phyloP scores from a whole-genome alignment of 1,140 invertebrate genomes.

The Drosophila punjabiensis region DNA sequence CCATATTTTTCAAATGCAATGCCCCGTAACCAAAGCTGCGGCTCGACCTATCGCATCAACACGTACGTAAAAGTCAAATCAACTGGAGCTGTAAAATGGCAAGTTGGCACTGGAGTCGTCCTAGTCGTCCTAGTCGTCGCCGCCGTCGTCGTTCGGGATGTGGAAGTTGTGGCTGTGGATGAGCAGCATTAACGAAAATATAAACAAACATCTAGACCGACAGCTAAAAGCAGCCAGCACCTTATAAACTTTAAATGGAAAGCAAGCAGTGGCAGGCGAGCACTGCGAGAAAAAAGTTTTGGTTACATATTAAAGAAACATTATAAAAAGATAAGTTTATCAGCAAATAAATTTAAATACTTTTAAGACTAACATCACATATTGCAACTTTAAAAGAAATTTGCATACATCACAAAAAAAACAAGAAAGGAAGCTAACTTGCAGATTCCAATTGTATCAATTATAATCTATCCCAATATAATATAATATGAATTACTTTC shows the following conservation, averaged over 20 bases:
- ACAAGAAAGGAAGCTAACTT: too few species aligned
- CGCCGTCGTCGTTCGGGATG: conserved; percentile 5
- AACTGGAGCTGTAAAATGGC: conserved; percentile 52
- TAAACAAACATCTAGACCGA: conserved; percentile 73
- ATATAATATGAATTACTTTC: too few species aligned
- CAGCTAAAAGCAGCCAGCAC: conserved; percentile 76
- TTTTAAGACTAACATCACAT: too few species aligned
- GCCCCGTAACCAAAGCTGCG: conserved; percentile 63
- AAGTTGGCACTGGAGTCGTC: conserved; percentile 4
- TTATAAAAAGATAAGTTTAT: too few species aligned
- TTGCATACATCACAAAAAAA: too few species aligned
- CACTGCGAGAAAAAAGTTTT: neutral
- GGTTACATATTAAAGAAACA: neutral
- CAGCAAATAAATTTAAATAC: too few species aligned
- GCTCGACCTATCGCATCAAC: conserved; percentile 60
- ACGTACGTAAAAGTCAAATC: conserved; percentile 77
- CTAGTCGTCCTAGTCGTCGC: neutral
- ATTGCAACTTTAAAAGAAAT: too few species aligned
- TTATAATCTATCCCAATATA: too few species aligned
- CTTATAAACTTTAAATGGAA: conserved; percentile 79
- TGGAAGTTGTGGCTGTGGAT: conserved; percentile 42
- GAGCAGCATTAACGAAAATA: conserved; percentile 68
- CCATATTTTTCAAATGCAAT: conserved; percentile 65
- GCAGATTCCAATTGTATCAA: too few species aligned
- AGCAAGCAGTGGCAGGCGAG: conserved; percentile 27